Conservation (phyloP, 2,113 vertebrate species). For the Pandion haliaetus region DNA sequence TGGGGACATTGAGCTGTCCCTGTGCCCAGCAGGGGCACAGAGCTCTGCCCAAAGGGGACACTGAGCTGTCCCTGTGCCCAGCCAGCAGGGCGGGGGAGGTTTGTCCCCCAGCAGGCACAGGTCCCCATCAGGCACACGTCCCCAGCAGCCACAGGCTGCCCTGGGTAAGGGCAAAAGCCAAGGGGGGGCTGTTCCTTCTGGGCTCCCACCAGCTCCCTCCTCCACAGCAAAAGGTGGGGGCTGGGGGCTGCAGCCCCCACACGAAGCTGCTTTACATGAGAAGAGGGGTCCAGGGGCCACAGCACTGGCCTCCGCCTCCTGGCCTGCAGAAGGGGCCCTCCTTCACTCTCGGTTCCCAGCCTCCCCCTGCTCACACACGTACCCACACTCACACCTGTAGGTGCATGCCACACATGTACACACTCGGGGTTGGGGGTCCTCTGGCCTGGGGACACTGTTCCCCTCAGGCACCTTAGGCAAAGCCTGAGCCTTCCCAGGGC, state of each 20-base stretch:
- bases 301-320: not conserved
- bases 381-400: not conserved
- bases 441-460: not conserved
- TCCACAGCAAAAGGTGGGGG: fast-evolving
- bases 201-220: not conserved
- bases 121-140: fast-evolving
- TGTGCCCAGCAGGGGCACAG: no score
- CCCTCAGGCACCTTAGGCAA: not conserved
- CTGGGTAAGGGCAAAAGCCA: not conserved
- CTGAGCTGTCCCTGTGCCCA: not conserved
- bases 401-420: not conserved
- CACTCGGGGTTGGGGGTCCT: not conserved
- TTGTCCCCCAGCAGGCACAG: not conserved
- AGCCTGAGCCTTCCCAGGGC: not conserved
- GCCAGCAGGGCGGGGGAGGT: not conserved
- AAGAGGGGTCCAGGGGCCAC: conserved; percentile 13
- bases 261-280: conserved; percentile 60
- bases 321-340: conserved; percentile 13
- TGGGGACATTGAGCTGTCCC: not conserved
- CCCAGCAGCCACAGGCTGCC: not conserved
- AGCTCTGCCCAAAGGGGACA: not conserved
- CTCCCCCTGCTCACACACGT: not conserved
- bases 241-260: not conserved
- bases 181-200: not conserved
- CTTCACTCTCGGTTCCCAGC: not conserved